Percentiles rank a stretch among this genome's conserved stretches.
phyloP scores from a whole-genome alignment of 2,888 invertebrate species.

The Euzetes globulus region DNA sequence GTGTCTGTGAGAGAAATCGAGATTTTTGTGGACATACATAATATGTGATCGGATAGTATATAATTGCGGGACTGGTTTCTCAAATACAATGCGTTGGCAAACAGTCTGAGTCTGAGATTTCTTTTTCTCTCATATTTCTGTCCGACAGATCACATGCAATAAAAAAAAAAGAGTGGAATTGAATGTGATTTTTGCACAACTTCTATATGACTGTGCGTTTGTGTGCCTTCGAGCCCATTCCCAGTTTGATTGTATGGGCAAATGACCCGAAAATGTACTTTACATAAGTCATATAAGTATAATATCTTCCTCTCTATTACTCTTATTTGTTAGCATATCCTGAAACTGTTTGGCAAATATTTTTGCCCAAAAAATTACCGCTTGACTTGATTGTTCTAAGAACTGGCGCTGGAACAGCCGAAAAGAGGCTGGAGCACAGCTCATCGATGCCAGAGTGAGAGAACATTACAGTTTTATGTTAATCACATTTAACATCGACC shows the following conservation, averaged over 20 bases:
- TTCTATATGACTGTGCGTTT: not conserved
- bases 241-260: not conserved
- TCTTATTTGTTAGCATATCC: not conserved
- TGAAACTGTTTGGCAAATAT: not conserved
- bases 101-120: not conserved
- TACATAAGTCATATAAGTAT: not conserved
- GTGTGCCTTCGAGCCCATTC: not conserved
- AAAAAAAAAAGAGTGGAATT: not conserved
- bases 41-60: not conserved
- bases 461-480: conserved; percentile 18
- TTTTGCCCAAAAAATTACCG: conserved; percentile 9
- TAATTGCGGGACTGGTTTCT: conserved; percentile 20
- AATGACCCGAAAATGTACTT: not conserved
- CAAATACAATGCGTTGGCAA: not conserved
- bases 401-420: not conserved
- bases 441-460: not conserved
- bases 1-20: not conserved
- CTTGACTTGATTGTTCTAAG: conserved; percentile 17
- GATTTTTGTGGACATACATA: conserved; percentile 16
- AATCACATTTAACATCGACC: not conserved
- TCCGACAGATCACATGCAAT: conserved; percentile 24
- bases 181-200: conserved; percentile 7
- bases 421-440: not conserved
- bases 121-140: not conserved
- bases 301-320: not conserved